These are phyloP conservation scores for Hypomecis atomaria DNA, from an alignment of 2,888 invertebrate genomes.

Conservation along the genomic window DNA sequence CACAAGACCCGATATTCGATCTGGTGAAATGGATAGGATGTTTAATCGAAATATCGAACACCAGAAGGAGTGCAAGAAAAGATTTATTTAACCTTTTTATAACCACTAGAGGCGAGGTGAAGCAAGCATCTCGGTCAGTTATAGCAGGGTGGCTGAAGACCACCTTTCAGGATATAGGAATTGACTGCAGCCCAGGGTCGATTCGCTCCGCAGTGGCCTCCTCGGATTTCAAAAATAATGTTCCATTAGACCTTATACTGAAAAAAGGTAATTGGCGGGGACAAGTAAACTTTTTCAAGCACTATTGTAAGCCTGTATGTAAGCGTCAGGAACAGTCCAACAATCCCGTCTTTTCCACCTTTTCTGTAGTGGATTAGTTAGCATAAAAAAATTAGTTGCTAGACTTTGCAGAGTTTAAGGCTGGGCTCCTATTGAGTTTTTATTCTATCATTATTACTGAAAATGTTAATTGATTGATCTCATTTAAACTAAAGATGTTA, in stretches of 20 bases:
- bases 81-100: background rate
- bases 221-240: background rate
- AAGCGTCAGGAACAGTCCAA: too few relatives aligned
- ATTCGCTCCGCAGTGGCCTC: slow-evolving; percentile 15
- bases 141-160: slow-evolving; percentile 12
- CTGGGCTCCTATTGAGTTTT: too few relatives aligned
- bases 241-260: slow-evolving; percentile 6
- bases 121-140: slow-evolving; percentile 1
- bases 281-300: background rate
- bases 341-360: too few relatives aligned
- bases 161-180: background rate
- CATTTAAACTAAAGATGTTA: too few relatives aligned
- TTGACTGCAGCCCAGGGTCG: slow-evolving; percentile 1
- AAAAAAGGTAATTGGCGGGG: slow-evolving; percentile 12
- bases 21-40: too few relatives aligned
- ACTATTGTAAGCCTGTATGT: slow-evolving; percentile 5
- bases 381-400: too few relatives aligned
- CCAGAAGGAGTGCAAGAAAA: too few relatives aligned
- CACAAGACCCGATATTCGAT: background rate
- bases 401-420: too few relatives aligned
- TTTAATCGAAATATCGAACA: too few relatives aligned
- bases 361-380: too few relatives aligned
- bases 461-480: too few relatives aligned
- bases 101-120: slow-evolving; percentile 3
- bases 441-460: too few relatives aligned